Base-by-base conservation (phyloP, 2,888 invertebrate species). In the Capitulum mitella region DNA sequence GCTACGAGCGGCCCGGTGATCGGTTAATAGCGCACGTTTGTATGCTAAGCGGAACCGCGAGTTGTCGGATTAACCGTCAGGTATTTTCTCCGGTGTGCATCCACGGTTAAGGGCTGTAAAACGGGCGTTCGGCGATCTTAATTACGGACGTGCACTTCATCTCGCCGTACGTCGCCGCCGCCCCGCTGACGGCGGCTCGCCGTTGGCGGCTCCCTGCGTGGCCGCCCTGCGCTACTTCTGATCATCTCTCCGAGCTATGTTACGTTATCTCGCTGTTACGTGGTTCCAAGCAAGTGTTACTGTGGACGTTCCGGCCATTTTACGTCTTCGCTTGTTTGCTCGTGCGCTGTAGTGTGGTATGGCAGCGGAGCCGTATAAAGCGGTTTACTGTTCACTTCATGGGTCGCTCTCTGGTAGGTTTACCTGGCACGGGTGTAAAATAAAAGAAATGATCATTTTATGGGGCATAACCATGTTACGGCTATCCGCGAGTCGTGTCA, bases 391-490 rank as follows among this genome's bases (percentile, higher is more conserved):
- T 26, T 10, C 70, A 22, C 70, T 40, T 70, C 37, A 70, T 70
- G 70, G 40, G 26, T 22, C 43, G 40, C 40, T 70, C 37, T 37
- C 26, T 70, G 40, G 37, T 37, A 40, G 70, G 70, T 29, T 70
- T 70, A 70, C 70, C 70, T 70, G 70, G 40, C 22, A 26, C 26
- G 70, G 70, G 70, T 37, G 70, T 40, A 70, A 70, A 70, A 70
- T 70, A 70, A 26, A 22, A 70, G 37, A 40, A 70, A 70, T 70
- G 70, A 70, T 40, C 26, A 37, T 40, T 70, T 70, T 70, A 70
- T 26, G 70, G 70, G 70, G 40, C 40, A 70, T 70, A 70, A 26
- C 70, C 8, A 26, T 10, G 70, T 70, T 70, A 40, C 37, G 40
- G 70, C 26, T 40, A 70, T 70, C 70, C 37, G 14, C 22, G 70